Base-by-base conservation (phyloP, 2,888 invertebrate species). In the Aporophyla lueneburgensis region DNA sequence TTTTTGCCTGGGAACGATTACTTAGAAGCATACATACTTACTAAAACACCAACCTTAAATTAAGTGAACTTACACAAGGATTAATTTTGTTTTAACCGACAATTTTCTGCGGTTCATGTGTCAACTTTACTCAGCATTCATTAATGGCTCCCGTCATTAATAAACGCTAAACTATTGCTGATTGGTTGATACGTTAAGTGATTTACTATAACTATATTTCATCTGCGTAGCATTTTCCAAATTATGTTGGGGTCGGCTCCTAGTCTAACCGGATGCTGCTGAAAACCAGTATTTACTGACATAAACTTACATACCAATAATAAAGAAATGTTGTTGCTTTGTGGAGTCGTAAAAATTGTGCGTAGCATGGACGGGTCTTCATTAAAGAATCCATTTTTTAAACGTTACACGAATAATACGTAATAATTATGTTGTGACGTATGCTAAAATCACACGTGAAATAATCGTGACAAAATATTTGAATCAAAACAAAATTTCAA, bases 381-480 rank as follows among this genome's bases (percentile, higher is more conserved):
- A 9, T 5, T 58, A 33, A 27, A 43, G 4, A 59, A 51, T 27
- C 24, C 10, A 73, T 40, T 49, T 24, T 51, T 27, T 2, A 2
- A 2, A 33, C 33, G 33, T 33, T n/a, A 33, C 33, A 21, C 9
- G 9, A 1, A 1, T 72, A 16, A 46, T 24, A 56, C 4, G 14
- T 33, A 71, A 19, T 56, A 51, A 49, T 19, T 53, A 33, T 49
- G 21, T 21, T 33, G n/a, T 78, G 53, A 65, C 58, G 46, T 40
- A 40, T 14, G 5, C 21, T 21, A 65, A 65, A 71, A 65, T 27
- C 24, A 27, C 72, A 78, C 78, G 53, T 78, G 65, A 49, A 54
- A 33, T 61, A 61, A 61, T 40, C 59, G 65, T 66, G 73, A 54
- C n/a, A 16, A n/a, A 14, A 58, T 27, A 49, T 40, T 27, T 59